These are phyloP conservation scores for Thymelicus acteon DNA, from an alignment of 2,888 invertebrate species.

Conservation along the genomic window DNA sequence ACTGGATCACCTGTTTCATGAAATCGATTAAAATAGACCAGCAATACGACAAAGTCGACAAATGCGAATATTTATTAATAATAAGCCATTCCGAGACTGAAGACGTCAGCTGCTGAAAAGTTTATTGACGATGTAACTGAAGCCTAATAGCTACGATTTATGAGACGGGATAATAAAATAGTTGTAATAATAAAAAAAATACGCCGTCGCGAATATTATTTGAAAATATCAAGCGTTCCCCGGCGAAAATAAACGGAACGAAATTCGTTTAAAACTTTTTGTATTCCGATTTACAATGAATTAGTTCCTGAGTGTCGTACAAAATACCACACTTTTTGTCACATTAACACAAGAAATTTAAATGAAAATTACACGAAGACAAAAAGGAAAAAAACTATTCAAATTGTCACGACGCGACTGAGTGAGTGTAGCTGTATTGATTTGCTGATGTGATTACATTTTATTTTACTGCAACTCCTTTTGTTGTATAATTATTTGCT, in stretches of 20 bases:
- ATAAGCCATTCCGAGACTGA: conserved; percentile 10
- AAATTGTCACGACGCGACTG: conserved; percentile 6
- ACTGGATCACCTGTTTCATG: conserved; percentile 12
- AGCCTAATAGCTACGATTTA: conserved; percentile 42
- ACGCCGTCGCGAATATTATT: background rate
- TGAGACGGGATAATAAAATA: conserved; percentile 22
- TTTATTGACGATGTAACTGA: conserved; percentile 40
- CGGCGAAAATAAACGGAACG: background rate
- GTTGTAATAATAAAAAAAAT: conserved; percentile 18
- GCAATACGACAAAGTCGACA: background rate
- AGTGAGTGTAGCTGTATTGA: background rate
- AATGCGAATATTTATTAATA: background rate
- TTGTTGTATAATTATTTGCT: background rate
- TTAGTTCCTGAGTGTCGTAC: background rate
- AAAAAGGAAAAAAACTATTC: background rate
- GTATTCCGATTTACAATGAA: background rate
- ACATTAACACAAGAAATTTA: background rate
- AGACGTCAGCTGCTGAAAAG: conserved; percentile 42
- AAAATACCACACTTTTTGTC: background rate
- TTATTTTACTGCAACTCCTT: background rate
- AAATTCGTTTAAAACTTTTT: background rate
- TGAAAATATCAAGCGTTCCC: background rate
- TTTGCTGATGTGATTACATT: conserved; percentile 1
- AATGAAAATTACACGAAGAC: background rate
- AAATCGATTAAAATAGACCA: conserved; percentile 2